Percentiles rank a stretch among this genome's conserved stretches.
phyloP scores from a whole-genome alignment of 1,140 invertebrate species.

The Magallana ariakensis region DNA sequence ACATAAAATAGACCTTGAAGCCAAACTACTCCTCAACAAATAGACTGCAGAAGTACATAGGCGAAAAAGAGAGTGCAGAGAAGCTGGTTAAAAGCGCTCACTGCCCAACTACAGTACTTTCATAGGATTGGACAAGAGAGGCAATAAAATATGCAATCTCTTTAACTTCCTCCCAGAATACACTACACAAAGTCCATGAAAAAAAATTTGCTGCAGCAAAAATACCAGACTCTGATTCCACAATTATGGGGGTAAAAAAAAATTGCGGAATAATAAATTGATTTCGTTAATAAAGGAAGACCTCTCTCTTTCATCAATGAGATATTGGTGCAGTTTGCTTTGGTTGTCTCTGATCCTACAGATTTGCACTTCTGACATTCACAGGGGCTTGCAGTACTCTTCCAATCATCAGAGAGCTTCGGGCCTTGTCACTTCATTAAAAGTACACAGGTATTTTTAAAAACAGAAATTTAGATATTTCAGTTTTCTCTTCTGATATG shows the following conservation, averaged over 20 bases:
- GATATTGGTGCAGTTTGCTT: neutral
- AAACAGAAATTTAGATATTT: no score
- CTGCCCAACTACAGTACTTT: neutral
- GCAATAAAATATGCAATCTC: neutral
- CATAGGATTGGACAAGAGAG: neutral
- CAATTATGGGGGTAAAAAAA: neutral
- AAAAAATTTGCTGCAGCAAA: neutral
- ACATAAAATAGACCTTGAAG: neutral
- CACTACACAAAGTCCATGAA: neutral
- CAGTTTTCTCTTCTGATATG: neutral
- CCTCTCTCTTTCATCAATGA: slow-evolving; percentile 1
- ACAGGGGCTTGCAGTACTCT: neutral
- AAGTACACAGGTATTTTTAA: slow-evolving; percentile 25
- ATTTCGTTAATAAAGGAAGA: neutral
- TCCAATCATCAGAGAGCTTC: neutral
- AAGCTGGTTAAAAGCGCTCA: neutral
- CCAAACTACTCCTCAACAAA: neutral
- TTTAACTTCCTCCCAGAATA: neutral
- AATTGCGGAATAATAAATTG: neutral
- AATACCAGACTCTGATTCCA: neutral
- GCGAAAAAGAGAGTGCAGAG: neutral
- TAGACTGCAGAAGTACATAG: neutral
- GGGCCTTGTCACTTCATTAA: neutral
- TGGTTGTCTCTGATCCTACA: neutral
- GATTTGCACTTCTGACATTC: neutral